Evolutionary conservation across 2,888 invertebrate species (phyloP), one percentile per base, ranked within the genome.

Genomic region (Drymonia ruficornis): DNA sequence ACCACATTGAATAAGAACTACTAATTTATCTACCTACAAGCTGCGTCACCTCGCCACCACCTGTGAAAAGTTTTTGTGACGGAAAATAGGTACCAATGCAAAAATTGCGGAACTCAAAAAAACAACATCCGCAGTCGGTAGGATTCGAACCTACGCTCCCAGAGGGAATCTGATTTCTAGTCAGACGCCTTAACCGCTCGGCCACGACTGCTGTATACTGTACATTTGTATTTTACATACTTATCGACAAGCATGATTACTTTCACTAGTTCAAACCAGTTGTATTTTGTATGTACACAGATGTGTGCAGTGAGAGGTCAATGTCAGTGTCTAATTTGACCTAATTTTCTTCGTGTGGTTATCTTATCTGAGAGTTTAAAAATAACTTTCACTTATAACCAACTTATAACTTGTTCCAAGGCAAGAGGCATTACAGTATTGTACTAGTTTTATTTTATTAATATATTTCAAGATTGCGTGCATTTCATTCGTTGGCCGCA

Each of bases 141-240:
- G 96, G 96, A 96, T 95, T 96, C 96, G 96, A 96, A 96, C 96
- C 96, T 96, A 96, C 95, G 96, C 96, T 96, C 96, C 96, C 96
- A 96, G 95, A 96, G 96, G 96, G 96, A 96, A 96, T 95, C 95
- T 95, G 96, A 96, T 96, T 96, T 96, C 96, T 95, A 96, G 95
- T 96, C 96, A 96, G 95, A 95, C 96, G 96, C 96, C 96, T 96
- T 96, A 96, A 96, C 96, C 96, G 95, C 96, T 96, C 96, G 95
- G 96, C 96, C 96, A 96, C 95, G 95, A 95, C 95, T 95, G 95
- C 95, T 31, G 2, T 3, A 16, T 45, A 16, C 15, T 15, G 0
- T 15, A 15, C 13, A 3, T 15, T 28, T 9, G 1, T 29, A 29
- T 29, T 43, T 43, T 19, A 43, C 19, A 19, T 6, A 13, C 43